A percentile compares a stretch with the other conserved stretches of the same genome.
phyloP scores from a whole-genome alignment of 2,113 vertebrate genomes.

The Ginglymostoma cirratum region DNA sequence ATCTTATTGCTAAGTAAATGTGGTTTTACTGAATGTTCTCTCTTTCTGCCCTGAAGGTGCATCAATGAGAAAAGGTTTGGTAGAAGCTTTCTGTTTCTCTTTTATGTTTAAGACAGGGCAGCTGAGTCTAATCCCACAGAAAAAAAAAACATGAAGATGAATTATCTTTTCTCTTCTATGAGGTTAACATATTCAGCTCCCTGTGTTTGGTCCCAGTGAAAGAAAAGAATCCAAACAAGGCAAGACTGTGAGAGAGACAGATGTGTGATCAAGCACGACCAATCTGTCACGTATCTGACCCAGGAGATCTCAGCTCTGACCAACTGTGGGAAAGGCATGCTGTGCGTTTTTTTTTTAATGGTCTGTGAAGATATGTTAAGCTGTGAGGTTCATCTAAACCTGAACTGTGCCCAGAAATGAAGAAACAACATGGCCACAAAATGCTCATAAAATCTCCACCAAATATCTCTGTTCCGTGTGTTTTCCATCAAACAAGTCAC shows the following conservation, averaged over 20 bases:
- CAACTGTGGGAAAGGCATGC: background rate
- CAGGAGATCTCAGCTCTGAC: background rate
- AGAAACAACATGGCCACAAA: background rate
- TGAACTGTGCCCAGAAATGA: background rate
- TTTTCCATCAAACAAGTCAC: background rate
- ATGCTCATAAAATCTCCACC: background rate
- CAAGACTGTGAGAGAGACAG: background rate
- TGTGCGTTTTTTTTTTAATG: background rate
- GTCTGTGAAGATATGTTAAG: background rate
- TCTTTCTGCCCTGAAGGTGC: background rate
- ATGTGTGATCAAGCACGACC: background rate
- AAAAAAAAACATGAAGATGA: background rate
- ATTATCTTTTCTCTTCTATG: background rate
- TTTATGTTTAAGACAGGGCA: background rate
- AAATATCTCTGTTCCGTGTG: background rate
- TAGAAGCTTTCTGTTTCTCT: background rate
- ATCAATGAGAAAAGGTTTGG: background rate
- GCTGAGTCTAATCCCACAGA: background rate
- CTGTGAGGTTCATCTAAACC: background rate
- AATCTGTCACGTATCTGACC: background rate
- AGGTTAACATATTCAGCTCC: background rate
- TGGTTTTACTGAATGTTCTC: background rate
- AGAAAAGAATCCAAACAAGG: background rate
- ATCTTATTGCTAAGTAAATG: background rate
- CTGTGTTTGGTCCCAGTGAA: background rate